Evolutionary conservation across 1,140 invertebrate species (phyloP), one percentile per base, ranked within the genome.

Genomic region (Dendroctonus ponderosae): DNA sequence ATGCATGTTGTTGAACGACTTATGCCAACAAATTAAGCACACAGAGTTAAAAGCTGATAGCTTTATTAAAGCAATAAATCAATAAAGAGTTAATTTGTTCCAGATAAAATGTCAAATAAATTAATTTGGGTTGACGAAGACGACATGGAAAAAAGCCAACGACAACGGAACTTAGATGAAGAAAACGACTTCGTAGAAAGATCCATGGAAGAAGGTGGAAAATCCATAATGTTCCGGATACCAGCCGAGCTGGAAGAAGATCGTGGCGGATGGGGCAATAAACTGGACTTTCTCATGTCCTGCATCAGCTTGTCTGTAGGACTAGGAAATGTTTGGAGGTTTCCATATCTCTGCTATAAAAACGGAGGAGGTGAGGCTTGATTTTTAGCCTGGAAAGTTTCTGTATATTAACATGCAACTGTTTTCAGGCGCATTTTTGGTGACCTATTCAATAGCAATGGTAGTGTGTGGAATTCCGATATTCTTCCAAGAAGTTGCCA

Each of bases 241-340:
- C 48, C 65, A 14, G 37, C 43, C 40, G 60, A 63, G 12, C 58
- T 64, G n/a, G 68, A 67, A 26, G 62, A 70, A 12, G 74, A 76
- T 38, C 61, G 77, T 38, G 77, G 77, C 39, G 76, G 77, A 26
- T 79, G 77, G 77, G 67, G 69, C 49, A 75, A 78, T 66, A 76
- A 78, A 70, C 66, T 78, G 62, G 77, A 79, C 69, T 79, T 79
- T 58, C 63, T 91, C n/a, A 83, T 90, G 44, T 87, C 87, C 0
- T 86, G 87, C 70, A 85, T 90, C 58, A 86, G 87, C 62, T 84
- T 89, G n/a, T 88, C 88, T 7, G 87, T 91, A 5, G 89, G 88
- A 3, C 78, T 91, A 6, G 92, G 91, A 53, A 94, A 94, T 74
- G 89, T 94, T 0, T 94, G 92, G 92, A 80, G 92, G 49, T 94